Evolutionary conservation across 1,140 invertebrate species (phyloP).

Genomic region (Lepidostoma basale): DNA sequence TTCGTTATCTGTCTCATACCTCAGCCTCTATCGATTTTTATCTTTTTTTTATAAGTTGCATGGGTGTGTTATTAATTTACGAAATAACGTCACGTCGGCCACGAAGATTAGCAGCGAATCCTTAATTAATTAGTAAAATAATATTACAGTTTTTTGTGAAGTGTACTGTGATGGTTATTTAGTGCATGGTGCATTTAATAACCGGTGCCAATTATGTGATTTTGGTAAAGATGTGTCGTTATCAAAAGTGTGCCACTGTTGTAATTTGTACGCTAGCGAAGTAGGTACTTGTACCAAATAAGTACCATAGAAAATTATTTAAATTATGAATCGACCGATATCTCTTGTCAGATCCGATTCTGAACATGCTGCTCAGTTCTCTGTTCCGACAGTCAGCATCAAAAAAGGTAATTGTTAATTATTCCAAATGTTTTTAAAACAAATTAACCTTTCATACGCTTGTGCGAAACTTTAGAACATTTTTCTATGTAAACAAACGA

Average conservation of each 20-base stretch:
- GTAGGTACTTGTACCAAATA: neutral
- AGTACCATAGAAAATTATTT: neutral
- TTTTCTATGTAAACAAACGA: neutral
- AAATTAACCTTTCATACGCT: neutral
- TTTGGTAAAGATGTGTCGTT: no score
- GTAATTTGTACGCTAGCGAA: no score
- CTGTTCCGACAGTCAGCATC: constrained; percentile 41
- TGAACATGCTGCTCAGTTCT: constrained; percentile 27
- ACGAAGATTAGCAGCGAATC: no score
- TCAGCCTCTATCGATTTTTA: neutral
- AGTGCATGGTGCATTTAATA: no score
- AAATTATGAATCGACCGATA: constrained; percentile 37
- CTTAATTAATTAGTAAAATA: neutral
- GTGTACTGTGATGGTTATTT: no score
- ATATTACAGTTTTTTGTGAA: neutral
- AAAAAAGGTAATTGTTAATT: no score
- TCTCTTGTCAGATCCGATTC: constrained; percentile 43
- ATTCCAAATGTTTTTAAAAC: neutral
- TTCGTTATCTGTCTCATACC: neutral
- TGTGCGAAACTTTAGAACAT: neutral
- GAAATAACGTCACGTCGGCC: no score
- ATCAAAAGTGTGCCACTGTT: no score
- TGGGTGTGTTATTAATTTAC: constrained; percentile 14
- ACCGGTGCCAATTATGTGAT: no score
- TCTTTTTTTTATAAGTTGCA: neutral